Conservation (phyloP, 1,140 invertebrate species). For the Holcopasites calliopsidis region DNA sequence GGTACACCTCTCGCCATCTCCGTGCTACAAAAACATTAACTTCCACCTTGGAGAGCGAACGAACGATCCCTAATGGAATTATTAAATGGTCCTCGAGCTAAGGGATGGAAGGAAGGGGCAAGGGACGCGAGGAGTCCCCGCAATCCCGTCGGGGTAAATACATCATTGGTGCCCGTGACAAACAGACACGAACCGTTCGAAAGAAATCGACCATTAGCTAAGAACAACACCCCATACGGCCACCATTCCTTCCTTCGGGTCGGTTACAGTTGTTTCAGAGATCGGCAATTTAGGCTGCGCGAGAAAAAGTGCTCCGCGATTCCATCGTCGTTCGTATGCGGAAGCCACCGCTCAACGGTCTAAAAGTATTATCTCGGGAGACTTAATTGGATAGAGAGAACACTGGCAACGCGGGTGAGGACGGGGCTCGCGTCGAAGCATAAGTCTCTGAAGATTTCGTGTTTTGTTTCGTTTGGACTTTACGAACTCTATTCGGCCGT, state of each 20-base stretch:
- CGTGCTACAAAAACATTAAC: neutral
- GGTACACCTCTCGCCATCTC: neutral
- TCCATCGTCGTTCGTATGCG: neutral
- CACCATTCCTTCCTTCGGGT: neutral
- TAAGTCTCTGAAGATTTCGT: neutral
- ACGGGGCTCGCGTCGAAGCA: neutral
- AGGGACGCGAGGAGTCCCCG: neutral
- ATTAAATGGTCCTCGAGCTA: neutral
- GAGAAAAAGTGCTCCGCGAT: neutral
- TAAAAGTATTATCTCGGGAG: neutral
- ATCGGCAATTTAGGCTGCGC: neutral
- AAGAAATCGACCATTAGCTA: conserved; percentile 34
- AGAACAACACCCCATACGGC: neutral
- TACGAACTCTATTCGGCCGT: neutral
- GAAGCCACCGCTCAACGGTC: neutral
- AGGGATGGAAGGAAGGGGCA: neutral
- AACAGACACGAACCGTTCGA: neutral
- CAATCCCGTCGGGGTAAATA: neutral
- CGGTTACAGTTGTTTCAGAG: neutral
- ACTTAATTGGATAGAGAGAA: conserved; percentile 17
- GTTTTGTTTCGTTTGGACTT: conserved; percentile 1
- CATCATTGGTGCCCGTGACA: conserved; percentile 3
- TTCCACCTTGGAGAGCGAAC: neutral
- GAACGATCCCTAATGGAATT: conserved; percentile 22
- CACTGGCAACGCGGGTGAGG: neutral